Evolutionary conservation across 2,888 invertebrate species (phyloP), one percentile per base, ranked within the genome.

Genomic region (Drosophila buzzatii): DNA sequence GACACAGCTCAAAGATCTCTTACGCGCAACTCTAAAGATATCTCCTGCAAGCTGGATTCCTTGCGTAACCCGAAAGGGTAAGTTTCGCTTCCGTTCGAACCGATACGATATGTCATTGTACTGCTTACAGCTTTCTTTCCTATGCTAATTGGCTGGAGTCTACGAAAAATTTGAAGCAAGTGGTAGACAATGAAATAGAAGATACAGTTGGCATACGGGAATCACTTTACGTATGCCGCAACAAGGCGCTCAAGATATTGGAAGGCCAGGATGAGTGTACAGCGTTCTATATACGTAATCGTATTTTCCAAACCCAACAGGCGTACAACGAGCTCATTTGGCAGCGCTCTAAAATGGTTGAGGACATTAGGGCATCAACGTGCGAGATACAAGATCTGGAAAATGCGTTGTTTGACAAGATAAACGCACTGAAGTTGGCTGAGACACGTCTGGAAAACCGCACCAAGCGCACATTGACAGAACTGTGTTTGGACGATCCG

Each of bases 401-500:
- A 76, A 95, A 95, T 77, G 95, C 97, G 5, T 94, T 97, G 58
- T 92, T 95, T 9, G 96, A 95, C 70, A 98, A 98, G 93, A 95
- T 95, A 0, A 96, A 96, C 88, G 95, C 95, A 3, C 92, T 96
- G 61, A 98, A 98, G 93, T 94, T 98, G 72, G 97, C 97, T 5
- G 97, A 98, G 93, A 98, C 98, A 0, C 95, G 98, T 39, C 93
- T 98, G 70, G 98, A 98, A 93, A 97, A 97, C 90, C 94, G 97
- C 67, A 95, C 95, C 0, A 96, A 96, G 92, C 94, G 98, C 31
- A 95, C 96, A 3, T 96, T 96, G 9, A 95, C 95, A 64, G 98
- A 98, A 91, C 92, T 96, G 55, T 96, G 96, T 1, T 92, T 95
- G 16, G 97, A 97, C 84, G 96, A 96, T 80, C 95, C 95, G 0